phyloP scores from a whole-genome alignment of 2,888 invertebrate genomes.

The Cephus spinipes region DNA sequence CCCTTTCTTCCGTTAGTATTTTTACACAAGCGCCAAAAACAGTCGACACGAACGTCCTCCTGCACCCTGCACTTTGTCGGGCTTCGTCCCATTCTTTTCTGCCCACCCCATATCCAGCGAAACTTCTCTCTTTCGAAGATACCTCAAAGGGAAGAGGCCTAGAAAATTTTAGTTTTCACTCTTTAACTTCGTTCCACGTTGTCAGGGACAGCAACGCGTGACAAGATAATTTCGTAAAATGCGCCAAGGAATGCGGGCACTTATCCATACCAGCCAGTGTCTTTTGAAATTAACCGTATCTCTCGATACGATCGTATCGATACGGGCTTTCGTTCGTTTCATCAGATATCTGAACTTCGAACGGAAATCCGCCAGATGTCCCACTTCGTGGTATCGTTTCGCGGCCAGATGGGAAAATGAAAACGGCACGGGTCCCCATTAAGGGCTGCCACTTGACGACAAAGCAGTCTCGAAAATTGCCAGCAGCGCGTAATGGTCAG shows the following conservation, averaged over 20 bases:
- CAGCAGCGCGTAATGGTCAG: conserved; percentile 45
- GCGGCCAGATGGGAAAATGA: conserved; percentile 16
- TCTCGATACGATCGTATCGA: not conserved
- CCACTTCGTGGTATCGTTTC: conserved; percentile 14
- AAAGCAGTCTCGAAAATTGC: conserved; percentile 44
- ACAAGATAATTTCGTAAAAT: not conserved
- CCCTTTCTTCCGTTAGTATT: not conserved
- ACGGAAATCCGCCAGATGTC: conserved; percentile 5
- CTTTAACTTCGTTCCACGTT: not conserved
- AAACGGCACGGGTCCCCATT: conserved; percentile 6
- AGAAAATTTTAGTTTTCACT: not conserved
- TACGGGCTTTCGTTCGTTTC: not conserved
- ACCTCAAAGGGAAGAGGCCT: not conserved
- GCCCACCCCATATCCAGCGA: not conserved
- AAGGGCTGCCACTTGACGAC: conserved; percentile 16
- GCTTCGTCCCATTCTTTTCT: not conserved
- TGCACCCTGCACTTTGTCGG: not conserved
- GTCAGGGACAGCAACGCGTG: not conserved
- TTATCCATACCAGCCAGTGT: not conserved
- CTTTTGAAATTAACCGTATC: not conserved
- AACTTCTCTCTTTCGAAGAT: not conserved
- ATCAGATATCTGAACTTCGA: not conserved
- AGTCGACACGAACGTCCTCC: not conserved
- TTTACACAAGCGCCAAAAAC: not conserved
- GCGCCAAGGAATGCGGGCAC: not conserved